Evolutionary conservation across 2,113 vertebrate species (phyloP).

Genomic region (Macrotus californicus): DNA sequence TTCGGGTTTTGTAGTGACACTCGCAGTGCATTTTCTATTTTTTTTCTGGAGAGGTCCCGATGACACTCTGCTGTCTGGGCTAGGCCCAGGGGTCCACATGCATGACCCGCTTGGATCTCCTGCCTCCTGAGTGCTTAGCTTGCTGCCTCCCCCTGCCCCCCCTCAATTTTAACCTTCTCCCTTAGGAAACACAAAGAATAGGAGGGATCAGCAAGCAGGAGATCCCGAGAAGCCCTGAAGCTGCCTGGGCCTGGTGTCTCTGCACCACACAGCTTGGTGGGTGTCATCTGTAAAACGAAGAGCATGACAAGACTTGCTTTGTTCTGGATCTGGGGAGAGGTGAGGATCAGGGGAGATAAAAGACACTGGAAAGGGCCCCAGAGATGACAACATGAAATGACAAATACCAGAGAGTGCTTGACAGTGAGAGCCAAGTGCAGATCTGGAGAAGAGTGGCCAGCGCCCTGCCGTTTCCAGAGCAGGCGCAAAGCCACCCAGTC

Average conservation of each 20-base stretch:
- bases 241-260: not conserved
- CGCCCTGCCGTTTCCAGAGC: not conserved
- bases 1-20: not conserved
- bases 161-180: not conserved
- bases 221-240: not conserved
- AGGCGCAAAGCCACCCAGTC: not conserved
- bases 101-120: not conserved
- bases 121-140: not conserved
- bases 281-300: not conserved
- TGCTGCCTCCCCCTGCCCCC: accelerated
- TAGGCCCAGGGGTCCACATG: too few relatives aligned
- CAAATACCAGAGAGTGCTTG: not conserved
- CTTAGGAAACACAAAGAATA: not conserved
- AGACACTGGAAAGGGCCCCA: not conserved
- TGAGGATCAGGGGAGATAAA: not conserved
- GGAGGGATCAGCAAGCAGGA: not conserved
- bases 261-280: not conserved
- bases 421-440: not conserved
- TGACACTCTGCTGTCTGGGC: not conserved
- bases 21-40: not conserved
- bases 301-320: not conserved
- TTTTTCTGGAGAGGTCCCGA: not conserved
- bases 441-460: accelerated
- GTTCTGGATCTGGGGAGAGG: not conserved
- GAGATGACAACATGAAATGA: not conserved